These are phyloP conservation scores for Smithornis capensis DNA, from an alignment of 2,113 vertebrate genomes.

Conservation along the genomic window DNA sequence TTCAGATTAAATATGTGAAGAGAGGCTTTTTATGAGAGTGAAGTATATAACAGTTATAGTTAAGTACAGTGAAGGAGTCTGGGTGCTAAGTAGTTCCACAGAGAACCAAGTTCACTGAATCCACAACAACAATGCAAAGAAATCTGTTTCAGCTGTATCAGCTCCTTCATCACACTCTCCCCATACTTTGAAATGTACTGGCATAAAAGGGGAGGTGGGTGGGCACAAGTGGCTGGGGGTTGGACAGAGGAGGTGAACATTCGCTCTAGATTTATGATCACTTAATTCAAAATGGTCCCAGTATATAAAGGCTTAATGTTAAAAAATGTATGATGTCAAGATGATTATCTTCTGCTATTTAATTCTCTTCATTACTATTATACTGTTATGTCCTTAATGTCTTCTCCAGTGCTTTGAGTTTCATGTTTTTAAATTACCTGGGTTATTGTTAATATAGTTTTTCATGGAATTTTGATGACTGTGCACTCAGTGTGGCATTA, in stretches of 20 bases:
- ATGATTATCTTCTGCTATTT: not conserved
- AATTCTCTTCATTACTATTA: not conserved
- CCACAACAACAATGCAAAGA: not conserved
- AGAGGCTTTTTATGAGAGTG: not conserved
- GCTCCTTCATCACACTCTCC: not conserved
- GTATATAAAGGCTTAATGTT: not conserved
- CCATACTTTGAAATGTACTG: fast-evolving
- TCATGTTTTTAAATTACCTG: slow-evolving; percentile 14
- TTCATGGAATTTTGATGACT: not conserved
- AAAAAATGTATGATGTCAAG: not conserved
- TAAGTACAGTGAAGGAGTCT: not conserved
- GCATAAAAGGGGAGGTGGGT: not conserved
- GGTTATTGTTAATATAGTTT: not conserved
- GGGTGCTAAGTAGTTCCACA: not conserved
- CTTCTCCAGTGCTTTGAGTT: not conserved
- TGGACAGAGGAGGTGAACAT: not conserved
- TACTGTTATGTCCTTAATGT: not conserved
- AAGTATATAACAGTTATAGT: not conserved
- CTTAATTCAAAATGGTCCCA: not conserved
- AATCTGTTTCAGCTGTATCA: not conserved
- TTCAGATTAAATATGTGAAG: not conserved
- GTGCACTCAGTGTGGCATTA: not conserved
- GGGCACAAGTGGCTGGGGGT: not conserved
- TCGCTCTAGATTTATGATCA: not conserved
- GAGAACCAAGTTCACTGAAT: not conserved